A percentile compares a stretch with the other conserved stretches of the same genome.
Conservation (phyloP, 1,140 invertebrate species). For the Aphaenogaster rudis region DNA sequence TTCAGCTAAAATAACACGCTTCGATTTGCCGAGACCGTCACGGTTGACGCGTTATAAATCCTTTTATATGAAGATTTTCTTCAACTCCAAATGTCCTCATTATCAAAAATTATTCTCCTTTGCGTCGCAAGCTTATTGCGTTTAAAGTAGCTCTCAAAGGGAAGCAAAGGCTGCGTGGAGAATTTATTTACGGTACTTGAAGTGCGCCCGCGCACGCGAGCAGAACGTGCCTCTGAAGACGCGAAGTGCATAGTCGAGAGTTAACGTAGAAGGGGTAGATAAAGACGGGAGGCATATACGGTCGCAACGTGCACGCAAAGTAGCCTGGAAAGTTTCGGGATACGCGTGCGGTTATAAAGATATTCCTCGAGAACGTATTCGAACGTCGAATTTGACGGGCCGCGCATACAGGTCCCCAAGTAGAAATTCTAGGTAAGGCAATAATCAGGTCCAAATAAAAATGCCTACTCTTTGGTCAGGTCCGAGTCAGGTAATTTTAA, state of each 20-base stretch:
- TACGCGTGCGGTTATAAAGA: neutral
- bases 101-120: conserved; percentile 56
- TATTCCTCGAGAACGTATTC: conserved; percentile 4
- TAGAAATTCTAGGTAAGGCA: no score
- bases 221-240: conserved; percentile 15
- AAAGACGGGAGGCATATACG: conserved; percentile 11
- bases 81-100: conserved; percentile 23
- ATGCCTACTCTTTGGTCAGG: no score
- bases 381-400: conserved; percentile 42
- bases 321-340: conserved; percentile 26
- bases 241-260: conserved; percentile 46
- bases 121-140: conserved; percentile 37
- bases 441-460: no score
- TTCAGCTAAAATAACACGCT: no score
- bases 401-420: neutral
- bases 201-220: neutral
- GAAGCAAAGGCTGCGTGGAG: neutral
- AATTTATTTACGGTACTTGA: conserved; percentile 61
- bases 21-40: no score
- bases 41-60: neutral
- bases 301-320: neutral
- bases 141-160: conserved; percentile 40
- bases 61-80: neutral
- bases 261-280: conserved; percentile 32
- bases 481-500: no score